Evolutionary conservation across 2,797 vertebrate genomes (phyloP), one percentile per base, ranked within the genome.

Genomic region (Periparus ater): DNA sequence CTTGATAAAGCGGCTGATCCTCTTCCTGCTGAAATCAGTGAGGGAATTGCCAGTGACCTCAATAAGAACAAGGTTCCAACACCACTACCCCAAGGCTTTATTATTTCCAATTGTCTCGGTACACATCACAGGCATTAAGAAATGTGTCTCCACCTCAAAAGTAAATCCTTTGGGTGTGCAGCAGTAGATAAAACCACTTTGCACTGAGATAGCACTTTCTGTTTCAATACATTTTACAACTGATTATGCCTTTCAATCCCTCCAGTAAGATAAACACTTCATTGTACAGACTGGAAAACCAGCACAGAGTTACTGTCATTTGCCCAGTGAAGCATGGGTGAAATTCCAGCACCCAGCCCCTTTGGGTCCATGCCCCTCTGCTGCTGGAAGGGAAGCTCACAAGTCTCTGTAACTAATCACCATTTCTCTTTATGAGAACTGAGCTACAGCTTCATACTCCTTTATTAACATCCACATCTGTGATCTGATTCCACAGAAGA

Each of bases 81-180:
- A 70, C 55, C 45, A 84, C 70, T 78, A 78, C 71, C 55, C 66
- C 51, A 81, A 62, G 63, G 76, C 76, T 88, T 76, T 81, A 48
- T 80, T 50, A 71, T 91, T 94, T 84, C 60, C 21, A 8, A 5
- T 82, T 54, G 47, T 72, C 91, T 81, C 4, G 0, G 54, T 76
- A 78, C 76, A 94, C 90, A 93, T 47, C 63, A 45, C 70, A 84
- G 48, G 78, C 85, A 74, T 67, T 84, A 88, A 76, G 47, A 94
- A 94, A 94, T 22, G 29, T 19, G 76, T 81, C 79, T 85, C 82
- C 66, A 88, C 66, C 73, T 88, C 74, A 84, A 84, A 91, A 93
- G 78, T 50, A 89, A 96, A 93, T 91, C 92, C 88, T 91, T 57
- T 73, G 88, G 27, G 67, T 91, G 66, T 93, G 82, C 85, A 90